Percentiles rank a stretch among this genome's conserved stretches.
phyloP scores from a whole-genome alignment of 2,113 vertebrate species.

The Alligator mississippiensis region DNA sequence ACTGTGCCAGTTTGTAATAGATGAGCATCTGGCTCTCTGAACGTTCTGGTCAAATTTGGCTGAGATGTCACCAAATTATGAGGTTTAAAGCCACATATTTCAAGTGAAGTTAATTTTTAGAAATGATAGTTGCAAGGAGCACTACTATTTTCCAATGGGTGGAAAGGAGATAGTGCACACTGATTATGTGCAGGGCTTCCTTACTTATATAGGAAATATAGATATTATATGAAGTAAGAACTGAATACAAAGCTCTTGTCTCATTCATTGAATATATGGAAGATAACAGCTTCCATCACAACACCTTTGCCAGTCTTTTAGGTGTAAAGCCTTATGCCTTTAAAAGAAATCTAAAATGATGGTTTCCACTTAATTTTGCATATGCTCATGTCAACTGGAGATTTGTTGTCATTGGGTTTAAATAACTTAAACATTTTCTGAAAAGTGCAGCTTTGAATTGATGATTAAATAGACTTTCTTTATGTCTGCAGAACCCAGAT shows the following conservation, averaged over 20 bases:
- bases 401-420: too few relatives aligned
- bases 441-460: too few relatives aligned
- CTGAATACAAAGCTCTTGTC: neutral
- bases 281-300: too few relatives aligned
- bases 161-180: neutral
- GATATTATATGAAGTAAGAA: neutral
- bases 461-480: too few relatives aligned
- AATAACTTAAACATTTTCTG: too few relatives aligned
- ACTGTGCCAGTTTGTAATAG: neutral
- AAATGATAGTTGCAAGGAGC: neutral
- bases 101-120: neutral
- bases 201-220: neutral
- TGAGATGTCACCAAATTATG: neutral
- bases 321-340: too few relatives aligned
- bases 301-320: too few relatives aligned
- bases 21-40: neutral
- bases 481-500: too few relatives aligned
- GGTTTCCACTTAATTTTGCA: too few relatives aligned
- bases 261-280: neutral
- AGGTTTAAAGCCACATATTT: neutral
- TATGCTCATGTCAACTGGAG: too few relatives aligned
- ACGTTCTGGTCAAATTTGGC: neutral
- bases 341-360: too few relatives aligned
- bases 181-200: neutral
- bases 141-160: neutral